Evolutionary conservation across 2,888 invertebrate species (phyloP).

Genomic region (Lasioglossum vierecki): DNA sequence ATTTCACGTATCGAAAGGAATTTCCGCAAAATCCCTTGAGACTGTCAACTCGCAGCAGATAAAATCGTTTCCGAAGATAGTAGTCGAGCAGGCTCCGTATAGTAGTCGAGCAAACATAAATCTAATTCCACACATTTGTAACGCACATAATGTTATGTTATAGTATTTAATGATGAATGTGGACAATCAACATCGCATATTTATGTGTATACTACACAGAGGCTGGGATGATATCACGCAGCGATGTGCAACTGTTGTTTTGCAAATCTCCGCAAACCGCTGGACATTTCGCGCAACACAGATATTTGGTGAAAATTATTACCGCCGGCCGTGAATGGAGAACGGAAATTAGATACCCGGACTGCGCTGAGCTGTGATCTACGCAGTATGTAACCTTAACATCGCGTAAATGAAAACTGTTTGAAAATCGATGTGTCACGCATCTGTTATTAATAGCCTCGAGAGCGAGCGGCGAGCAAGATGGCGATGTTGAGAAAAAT

Average conservation of each 20-base stretch:
- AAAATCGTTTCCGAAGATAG: background rate
- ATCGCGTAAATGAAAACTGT: constrained; percentile 12
- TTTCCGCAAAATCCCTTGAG: background rate
- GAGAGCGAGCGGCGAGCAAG: background rate
- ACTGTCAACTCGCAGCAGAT: background rate
- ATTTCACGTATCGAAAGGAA: background rate
- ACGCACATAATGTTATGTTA: constrained; percentile 33
- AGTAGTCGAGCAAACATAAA: constrained; percentile 29
- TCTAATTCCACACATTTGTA: constrained; percentile 20
- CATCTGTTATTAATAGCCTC: background rate
- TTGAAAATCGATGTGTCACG: background rate
- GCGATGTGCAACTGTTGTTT: constrained; percentile 62
- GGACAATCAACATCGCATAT: constrained; percentile 52
- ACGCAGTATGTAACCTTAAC: constrained; percentile 44
- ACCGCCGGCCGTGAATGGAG: constrained; percentile 48
- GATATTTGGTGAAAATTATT: constrained; percentile 67
- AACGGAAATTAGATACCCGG: constrained; percentile 66
- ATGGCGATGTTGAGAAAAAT: background rate
- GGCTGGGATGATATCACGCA: constrained; percentile 28
- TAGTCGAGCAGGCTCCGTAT: background rate
- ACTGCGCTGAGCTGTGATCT: constrained; percentile 54
- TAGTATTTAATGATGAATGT: constrained; percentile 46
- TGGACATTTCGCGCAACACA: constrained; percentile 49
- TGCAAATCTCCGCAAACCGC: constrained; percentile 59
- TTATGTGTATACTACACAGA: constrained; percentile 32